Evolutionary conservation across 2,113 vertebrate species (phyloP).

Genomic region (Macaca fascicularis): DNA sequence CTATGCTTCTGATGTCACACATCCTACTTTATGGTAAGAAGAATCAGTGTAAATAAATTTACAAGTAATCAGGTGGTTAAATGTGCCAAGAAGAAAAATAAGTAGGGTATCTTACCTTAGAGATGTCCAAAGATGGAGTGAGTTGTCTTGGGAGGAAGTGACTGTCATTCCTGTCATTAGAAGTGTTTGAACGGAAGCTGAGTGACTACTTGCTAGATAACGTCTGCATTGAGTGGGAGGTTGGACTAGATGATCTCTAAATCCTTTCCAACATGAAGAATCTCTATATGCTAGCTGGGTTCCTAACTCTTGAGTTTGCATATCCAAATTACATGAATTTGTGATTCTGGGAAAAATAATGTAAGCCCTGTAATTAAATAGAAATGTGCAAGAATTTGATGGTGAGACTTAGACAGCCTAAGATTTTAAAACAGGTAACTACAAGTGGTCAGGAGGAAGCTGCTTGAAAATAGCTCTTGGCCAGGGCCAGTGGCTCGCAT

Average conservation of each 20-base stretch:
- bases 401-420: neutral
- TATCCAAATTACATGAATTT: neutral
- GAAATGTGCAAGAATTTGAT: neutral
- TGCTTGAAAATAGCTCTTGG: neutral
- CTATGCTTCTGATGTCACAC: neutral
- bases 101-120: neutral
- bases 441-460: neutral
- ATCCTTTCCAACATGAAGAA: neutral
- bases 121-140: neutral
- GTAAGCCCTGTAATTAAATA: neutral
- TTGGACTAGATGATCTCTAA: neutral
- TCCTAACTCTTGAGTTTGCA: neutral
- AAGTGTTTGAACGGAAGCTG: neutral
- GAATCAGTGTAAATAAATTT: neutral
- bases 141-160: neutral
- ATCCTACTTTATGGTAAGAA: neutral
- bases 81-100: neutral
- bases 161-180: neutral
- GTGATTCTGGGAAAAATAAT: neutral
- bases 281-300: neutral
- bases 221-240: neutral
- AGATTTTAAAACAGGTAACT: neutral
- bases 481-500: no score
- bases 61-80: neutral
- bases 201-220: neutral